These are phyloP conservation scores for Chanos chanos DNA, from an alignment of 2,797 vertebrate genomes.

Conservation along the genomic window DNA sequence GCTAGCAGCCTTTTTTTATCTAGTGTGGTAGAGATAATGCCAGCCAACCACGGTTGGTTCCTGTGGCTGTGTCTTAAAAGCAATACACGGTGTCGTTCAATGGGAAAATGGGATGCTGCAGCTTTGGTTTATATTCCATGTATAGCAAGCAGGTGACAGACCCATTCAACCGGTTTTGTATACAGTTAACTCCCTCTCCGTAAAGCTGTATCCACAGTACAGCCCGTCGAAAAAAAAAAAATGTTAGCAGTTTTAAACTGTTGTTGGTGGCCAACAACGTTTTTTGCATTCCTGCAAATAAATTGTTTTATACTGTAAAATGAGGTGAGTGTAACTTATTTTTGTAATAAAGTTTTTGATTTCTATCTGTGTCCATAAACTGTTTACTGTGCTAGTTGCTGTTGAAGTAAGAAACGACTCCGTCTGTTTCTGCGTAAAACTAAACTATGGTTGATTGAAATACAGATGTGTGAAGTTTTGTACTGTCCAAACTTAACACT, in stretches of 20 bases:
- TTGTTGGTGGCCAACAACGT: conserved; percentile 99
- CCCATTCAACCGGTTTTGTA: conserved; percentile 91
- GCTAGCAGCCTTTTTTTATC: conserved; percentile 32
- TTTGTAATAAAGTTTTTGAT: conserved; percentile 99
- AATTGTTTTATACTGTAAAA: conserved; percentile 99
- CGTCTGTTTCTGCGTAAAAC: too few relatives aligned
- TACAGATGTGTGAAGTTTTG: too few relatives aligned
- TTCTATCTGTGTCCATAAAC: conserved; percentile 98
- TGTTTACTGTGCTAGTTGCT: conserved; percentile 55
- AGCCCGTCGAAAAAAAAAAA: conserved; percentile 87
- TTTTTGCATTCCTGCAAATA: conserved; percentile 99
- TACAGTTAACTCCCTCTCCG: conserved; percentile 98
- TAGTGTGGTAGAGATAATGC: neutral
- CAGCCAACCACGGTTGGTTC: too few relatives aligned
- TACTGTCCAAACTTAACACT: too few relatives aligned
- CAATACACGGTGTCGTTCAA: conserved; percentile 62
- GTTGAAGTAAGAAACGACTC: too few relatives aligned
- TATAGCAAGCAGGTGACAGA: conserved; percentile 77
- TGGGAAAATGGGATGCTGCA: conserved; percentile 98
- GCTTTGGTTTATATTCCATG: conserved; percentile 81
- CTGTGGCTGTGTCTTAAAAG: conserved; percentile 52
- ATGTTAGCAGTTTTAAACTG: conserved; percentile 99
- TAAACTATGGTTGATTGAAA: too few relatives aligned
- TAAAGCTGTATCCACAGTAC: conserved; percentile 81
- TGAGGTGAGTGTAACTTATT: conserved; percentile 99